These are phyloP conservation scores for Orthonychiurus folsomi DNA, from an alignment of 2,888 invertebrate species.

Conservation along the genomic window DNA sequence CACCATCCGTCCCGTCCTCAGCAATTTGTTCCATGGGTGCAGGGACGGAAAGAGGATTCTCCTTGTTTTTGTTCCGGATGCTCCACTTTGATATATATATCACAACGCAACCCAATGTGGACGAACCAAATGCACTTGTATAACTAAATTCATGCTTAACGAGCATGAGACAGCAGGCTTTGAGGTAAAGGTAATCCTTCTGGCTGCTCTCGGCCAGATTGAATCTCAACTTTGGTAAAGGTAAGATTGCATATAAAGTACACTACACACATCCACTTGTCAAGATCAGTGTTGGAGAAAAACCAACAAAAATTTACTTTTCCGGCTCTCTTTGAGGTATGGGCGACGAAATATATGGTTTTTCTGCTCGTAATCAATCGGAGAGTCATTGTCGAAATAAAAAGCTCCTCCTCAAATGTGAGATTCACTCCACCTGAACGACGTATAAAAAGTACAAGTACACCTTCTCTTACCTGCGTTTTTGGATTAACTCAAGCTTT, in stretches of 20 bases:
- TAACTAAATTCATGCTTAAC: slow-evolving; percentile 24
- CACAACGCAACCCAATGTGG: not conserved
- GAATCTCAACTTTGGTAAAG: not conserved
- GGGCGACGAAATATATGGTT: no score
- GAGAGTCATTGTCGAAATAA: not conserved
- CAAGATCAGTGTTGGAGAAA: not conserved
- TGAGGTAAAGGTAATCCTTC: not conserved
- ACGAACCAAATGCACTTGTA: not conserved
- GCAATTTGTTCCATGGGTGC: slow-evolving; percentile 25
- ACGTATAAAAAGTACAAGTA: no score
- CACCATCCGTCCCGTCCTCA: not conserved
- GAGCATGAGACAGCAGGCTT: slow-evolving; percentile 25
- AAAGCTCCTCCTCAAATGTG: not conserved
- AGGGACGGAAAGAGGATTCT: slow-evolving; percentile 7
- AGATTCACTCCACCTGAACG: no score
- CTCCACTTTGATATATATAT: slow-evolving; percentile 19
- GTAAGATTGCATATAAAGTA: not conserved
- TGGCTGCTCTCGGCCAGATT: no score
- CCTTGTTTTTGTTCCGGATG: slow-evolving; percentile 24
- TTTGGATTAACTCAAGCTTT: no score
- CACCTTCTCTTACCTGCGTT: no score
- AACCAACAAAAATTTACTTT: not conserved
- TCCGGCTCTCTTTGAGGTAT: not conserved
- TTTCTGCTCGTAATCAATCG: not conserved
- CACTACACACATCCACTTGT: no score